Base-by-base conservation (phyloP, 1,140 invertebrate genomes). In the Platyscapa corneri region DNA sequence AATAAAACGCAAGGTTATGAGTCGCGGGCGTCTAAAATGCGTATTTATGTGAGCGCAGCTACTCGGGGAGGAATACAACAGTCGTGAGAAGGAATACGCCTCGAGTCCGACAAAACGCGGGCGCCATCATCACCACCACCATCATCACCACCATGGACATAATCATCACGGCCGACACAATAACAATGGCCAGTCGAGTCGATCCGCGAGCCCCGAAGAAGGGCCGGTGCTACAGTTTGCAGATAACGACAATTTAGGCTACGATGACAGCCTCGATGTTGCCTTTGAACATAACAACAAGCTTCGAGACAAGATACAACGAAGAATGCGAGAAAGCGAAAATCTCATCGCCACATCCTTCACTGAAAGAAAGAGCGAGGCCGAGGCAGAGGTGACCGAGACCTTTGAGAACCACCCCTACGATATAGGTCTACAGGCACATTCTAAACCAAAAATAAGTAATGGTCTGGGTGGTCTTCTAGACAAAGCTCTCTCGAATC, bases 241-340 rank as follows among this genome's bases (percentile, higher is more conserved):
- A 0, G 56, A 64, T 30, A 23, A 60, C 10, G 91, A 90, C 60
- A 92, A 92, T 74, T 86, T 92, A 3, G 89, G 91, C 18, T 93
- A 93, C 81, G 93, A 93, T 67, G 93, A 93, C 64, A 93, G 93
- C 77, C 86, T 93, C 23, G 92, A 93, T 49, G 93, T 93, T 0
- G 93, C 93, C 0, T 93, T 93, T 64, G 92, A 93, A 53, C 90
- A 93, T 80, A 93, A 93, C 82, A 93, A 93, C 84, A 93, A 93
- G 76, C 85, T 93, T 0, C 89, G 93, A 0, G 91, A 93, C 60
- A 93, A 93, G 56, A 93, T 93, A 16, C 92, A 93, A n/a, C 91
- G 92, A 46, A 90, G 92, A 0, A 93, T 93, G 92, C 88, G 91
- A 18, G 93, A 93, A 42, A 93, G 92, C 72, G 93, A 93, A 42